These are phyloP conservation scores for Tachyglossus aculeatus DNA, from an alignment of 2,797 vertebrate genomes.

Conservation along the genomic window DNA sequence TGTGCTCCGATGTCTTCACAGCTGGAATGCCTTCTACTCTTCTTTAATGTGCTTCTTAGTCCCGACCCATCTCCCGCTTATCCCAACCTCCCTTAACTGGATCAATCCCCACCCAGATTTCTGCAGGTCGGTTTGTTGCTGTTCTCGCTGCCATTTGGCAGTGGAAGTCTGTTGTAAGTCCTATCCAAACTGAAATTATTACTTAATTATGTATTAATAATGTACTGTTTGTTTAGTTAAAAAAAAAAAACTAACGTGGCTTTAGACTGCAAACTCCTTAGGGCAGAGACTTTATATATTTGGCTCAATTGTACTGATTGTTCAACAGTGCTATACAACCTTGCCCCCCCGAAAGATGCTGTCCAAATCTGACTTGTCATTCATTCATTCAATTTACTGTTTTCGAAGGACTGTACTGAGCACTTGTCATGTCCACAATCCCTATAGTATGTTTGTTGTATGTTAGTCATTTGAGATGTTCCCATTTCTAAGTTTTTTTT, in stretches of 20 bases:
- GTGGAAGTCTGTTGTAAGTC: background rate
- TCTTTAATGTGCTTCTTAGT: no score
- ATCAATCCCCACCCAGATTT: no score
- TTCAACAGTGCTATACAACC: conserved; percentile 12
- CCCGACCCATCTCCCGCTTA: no score
- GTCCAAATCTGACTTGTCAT: no score
- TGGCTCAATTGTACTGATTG: conserved; percentile 44
- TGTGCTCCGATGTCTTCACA: no score
- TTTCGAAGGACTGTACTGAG: no score
- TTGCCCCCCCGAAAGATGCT: conserved; percentile 27
- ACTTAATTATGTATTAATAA: background rate
- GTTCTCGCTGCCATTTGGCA: no score
- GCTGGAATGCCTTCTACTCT: no score
- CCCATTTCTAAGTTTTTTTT: background rate
- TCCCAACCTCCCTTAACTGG: no score
- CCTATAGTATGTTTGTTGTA: conserved; percentile 17
- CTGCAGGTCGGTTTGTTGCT: no score
- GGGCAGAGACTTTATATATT: conserved; percentile 45
- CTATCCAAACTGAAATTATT: background rate
- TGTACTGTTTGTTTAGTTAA: conserved; percentile 11
- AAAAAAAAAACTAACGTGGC: conserved; percentile 21
- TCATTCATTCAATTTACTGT: no score
- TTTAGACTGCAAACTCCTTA: conserved; percentile 9
- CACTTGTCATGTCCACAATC: conserved; percentile 30
- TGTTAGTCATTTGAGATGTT: conserved; percentile 33